A percentile compares a stretch with the other conserved stretches of the same genome.
These are phyloP conservation scores for Corythucha ciliata DNA, from an alignment of 2,888 invertebrate species.

Conservation along the genomic window DNA sequence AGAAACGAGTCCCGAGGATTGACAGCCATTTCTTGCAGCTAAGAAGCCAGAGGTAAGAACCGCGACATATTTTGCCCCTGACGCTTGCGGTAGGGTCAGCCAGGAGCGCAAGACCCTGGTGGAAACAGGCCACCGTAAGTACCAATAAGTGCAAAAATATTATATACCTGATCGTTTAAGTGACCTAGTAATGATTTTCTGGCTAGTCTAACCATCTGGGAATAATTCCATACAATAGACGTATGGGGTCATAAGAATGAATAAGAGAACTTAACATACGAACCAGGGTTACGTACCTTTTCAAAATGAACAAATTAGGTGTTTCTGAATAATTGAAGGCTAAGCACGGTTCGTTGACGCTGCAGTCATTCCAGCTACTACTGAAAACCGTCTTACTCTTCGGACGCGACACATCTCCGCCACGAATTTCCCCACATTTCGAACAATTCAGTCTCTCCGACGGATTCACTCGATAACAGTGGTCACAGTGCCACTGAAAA, in stretches of 20 bases:
- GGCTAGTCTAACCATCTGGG: too few relatives aligned
- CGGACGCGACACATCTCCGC: conserved; percentile 6
- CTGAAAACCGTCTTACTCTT: neutral
- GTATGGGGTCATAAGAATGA: neutral
- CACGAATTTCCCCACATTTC: conserved; percentile 56
- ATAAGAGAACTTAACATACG: neutral
- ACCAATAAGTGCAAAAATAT: too few relatives aligned
- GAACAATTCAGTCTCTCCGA: conserved; percentile 74
- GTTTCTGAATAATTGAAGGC: conserved; percentile 10
- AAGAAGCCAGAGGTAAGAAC: too few relatives aligned
- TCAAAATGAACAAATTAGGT: conserved; percentile 12
- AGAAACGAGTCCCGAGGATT: too few relatives aligned
- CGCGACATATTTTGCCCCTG: too few relatives aligned
- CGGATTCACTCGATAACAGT: conserved; percentile 80
- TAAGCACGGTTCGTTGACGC: neutral
- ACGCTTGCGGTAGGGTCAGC: too few relatives aligned
- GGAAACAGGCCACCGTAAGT: too few relatives aligned
- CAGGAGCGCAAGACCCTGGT: too few relatives aligned
- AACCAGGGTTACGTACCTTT: conserved; percentile 2
- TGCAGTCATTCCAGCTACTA: neutral
- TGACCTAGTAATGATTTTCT: too few relatives aligned
- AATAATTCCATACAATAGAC: too few relatives aligned
- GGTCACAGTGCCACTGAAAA: conserved; percentile 84
- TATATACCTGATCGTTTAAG: too few relatives aligned
- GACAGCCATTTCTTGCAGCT: too few relatives aligned